Evolutionary conservation across 2,888 invertebrate genomes (phyloP).

Genomic region (Chironomus tentans): DNA sequence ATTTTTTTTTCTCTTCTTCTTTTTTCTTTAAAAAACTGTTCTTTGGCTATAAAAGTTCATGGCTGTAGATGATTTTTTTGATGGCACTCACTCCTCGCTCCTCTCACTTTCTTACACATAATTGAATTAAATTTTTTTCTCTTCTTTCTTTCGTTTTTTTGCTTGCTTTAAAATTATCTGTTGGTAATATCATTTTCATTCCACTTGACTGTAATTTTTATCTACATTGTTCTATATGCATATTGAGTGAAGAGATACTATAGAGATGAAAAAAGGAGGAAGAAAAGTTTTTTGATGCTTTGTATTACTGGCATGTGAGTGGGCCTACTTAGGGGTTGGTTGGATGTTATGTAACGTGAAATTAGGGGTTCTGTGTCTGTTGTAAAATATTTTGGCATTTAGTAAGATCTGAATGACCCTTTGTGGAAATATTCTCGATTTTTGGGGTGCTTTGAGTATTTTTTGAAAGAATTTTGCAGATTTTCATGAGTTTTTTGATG

Average conservation of each 20-base stretch:
- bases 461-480: too few species aligned
- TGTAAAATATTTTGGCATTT: too few species aligned
- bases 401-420: neutral
- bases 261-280: neutral
- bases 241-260: neutral
- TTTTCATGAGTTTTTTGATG: too few species aligned
- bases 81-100: neutral
- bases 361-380: too few species aligned
- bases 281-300: neutral
- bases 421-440: neutral
- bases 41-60: neutral
- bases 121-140: constrained; percentile 19
- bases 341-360: too few species aligned
- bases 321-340: too few species aligned
- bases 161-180: constrained; percentile 23
- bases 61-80: neutral
- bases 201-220: constrained; percentile 7
- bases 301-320: neutral
- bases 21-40: neutral
- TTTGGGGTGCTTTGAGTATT: too few species aligned
- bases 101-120: neutral
- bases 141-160: too few species aligned
- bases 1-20: too few species aligned
- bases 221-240: neutral
- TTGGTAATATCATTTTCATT: constrained; percentile 13